phyloP scores from a whole-genome alignment of 2,113 vertebrate species.

The Catagonus wagneri region DNA sequence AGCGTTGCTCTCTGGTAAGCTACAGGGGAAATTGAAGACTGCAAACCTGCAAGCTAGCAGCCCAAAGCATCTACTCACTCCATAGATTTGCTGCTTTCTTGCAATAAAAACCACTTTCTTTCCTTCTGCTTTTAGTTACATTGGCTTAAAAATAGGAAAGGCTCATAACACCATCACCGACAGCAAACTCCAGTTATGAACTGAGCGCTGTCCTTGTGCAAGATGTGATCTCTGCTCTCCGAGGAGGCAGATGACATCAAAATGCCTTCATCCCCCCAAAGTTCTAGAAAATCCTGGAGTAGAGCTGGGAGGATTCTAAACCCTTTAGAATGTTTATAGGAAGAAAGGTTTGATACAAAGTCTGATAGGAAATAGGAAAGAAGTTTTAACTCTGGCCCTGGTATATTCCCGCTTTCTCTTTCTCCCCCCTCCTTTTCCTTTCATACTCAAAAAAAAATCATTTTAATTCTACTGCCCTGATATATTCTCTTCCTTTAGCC shows the following conservation, averaged over 20 bases:
- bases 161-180: neutral
- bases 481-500: neutral
- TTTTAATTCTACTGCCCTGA: neutral
- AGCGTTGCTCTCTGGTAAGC: neutral
- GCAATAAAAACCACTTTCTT: neutral
- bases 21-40: neutral
- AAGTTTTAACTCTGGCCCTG: neutral
- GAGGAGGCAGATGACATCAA: neutral
- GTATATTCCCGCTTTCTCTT: neutral
- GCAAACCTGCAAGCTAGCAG: neutral
- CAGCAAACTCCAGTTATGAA: neutral
- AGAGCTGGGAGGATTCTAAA: neutral
- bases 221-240: neutral
- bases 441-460: neutral
- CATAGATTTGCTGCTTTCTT: neutral
- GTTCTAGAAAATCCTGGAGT: neutral
- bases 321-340: neutral
- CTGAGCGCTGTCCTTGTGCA: neutral
- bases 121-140: neutral
- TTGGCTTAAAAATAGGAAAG: constrained; percentile 48
- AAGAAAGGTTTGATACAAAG: neutral
- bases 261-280: neutral
- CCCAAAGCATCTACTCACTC: neutral
- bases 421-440: neutral
- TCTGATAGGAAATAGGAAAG: neutral